Evolutionary conservation across 2,888 invertebrate genomes (phyloP).

Genomic region (Drosophila macrospina): DNA sequence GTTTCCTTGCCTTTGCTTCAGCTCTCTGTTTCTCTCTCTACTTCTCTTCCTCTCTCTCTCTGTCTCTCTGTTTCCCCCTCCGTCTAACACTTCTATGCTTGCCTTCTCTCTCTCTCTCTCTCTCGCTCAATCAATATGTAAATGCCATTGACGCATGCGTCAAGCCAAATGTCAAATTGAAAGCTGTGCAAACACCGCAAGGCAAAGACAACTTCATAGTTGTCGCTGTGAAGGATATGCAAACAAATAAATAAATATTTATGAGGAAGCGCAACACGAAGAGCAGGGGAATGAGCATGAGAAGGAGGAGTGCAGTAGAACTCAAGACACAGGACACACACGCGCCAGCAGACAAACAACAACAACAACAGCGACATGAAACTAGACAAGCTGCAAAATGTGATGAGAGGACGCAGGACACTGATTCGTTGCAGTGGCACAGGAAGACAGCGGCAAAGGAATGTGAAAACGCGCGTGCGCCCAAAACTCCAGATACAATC

Average conservation of each 20-base stretch:
- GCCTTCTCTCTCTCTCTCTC: background rate
- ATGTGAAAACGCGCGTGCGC: constrained; percentile 78
- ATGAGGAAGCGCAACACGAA: constrained; percentile 43
- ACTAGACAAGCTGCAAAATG: constrained; percentile 73
- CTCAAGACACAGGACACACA: constrained; percentile 58
- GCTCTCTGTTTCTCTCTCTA: background rate
- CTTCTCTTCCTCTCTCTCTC: background rate
- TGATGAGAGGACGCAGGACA: constrained; percentile 30
- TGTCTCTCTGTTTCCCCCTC: constrained; percentile 6
- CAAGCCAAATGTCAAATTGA: constrained; percentile 64
- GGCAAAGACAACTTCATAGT: constrained; percentile 7
- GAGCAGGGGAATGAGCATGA: constrained; percentile 6
- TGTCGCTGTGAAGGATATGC: constrained; percentile 56
- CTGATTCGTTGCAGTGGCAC: constrained; percentile 31
- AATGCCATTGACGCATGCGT: constrained; percentile 43
- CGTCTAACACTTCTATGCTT: background rate
- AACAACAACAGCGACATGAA: background rate
- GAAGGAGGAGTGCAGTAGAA: background rate
- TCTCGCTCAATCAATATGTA: constrained; percentile 52
- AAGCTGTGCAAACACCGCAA: constrained; percentile 71
- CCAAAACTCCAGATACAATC: background rate
- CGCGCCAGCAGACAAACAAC: constrained; percentile 55
- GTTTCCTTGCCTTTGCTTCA: background rate
- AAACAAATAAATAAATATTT: constrained; percentile 70
- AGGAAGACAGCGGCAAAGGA: constrained; percentile 67